phyloP scores from a whole-genome alignment of 2,113 vertebrate species.

The Holacanthus passer region DNA sequence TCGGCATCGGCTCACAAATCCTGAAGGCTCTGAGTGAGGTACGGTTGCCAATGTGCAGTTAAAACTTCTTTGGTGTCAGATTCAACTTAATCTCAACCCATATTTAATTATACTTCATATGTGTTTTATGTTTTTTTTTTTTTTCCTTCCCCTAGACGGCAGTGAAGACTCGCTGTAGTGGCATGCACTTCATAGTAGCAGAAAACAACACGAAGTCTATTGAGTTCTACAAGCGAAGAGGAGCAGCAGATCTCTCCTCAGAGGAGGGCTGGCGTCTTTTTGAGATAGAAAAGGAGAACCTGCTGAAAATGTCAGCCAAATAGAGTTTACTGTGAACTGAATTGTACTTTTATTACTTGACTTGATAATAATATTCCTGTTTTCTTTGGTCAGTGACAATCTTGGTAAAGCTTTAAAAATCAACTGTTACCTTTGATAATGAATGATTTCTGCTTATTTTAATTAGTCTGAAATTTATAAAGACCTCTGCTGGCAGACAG shows the following conservation, averaged over 20 bases:
- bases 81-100: neutral
- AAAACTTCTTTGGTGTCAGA: neutral
- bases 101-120: neutral
- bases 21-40: slow-evolving; percentile 87
- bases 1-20: slow-evolving; percentile 83
- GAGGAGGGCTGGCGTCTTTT: slow-evolving; percentile 87
- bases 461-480: neutral
- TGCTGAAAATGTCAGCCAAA: slow-evolving; percentile 79
- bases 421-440: slow-evolving; percentile 11
- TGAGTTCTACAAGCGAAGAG: slow-evolving; percentile 78
- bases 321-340: slow-evolving; percentile 48
- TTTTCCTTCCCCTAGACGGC: slow-evolving; percentile 79
- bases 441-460: neutral
- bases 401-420: slow-evolving; percentile 12
- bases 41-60: slow-evolving; percentile 14
- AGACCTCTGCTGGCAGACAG: neutral
- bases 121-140: neutral
- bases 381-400: slow-evolving; percentile 6
- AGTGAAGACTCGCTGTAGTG: slow-evolving; percentile 82
- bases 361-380: neutral
- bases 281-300: slow-evolving; percentile 79
- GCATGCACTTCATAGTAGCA: slow-evolving; percentile 87
- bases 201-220: slow-evolving; percentile 84
- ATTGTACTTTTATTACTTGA: neutral
- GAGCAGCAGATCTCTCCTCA: slow-evolving; percentile 80